Percentiles rank a stretch among this genome's conserved stretches.
Conservation (phyloP, 2,797 vertebrate genomes). For the Thripadectes ignobilis region DNA sequence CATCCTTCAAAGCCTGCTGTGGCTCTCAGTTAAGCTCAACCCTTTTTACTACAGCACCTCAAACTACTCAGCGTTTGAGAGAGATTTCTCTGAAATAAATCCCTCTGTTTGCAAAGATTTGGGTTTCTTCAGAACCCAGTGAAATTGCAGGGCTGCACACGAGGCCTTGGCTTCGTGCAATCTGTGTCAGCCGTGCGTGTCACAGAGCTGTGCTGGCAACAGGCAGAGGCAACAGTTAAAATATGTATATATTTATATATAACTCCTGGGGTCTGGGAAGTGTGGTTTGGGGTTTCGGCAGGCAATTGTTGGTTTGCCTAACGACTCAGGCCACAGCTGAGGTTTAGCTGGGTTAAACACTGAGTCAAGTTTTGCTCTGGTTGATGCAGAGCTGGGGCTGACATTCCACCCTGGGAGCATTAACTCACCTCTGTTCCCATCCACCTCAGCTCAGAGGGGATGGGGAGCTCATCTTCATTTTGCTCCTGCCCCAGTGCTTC, state of each 20-base stretch:
- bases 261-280: not conserved
- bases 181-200: not conserved
- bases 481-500: not conserved
- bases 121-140: not conserved
- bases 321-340: not conserved
- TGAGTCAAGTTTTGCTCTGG: not conserved
- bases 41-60: not conserved
- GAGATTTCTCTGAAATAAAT: not conserved
- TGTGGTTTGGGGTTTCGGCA: slow-evolving; percentile 25
- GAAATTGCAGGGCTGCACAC: not conserved
- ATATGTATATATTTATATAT: not conserved
- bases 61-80: not conserved
- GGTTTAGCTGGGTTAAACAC: not conserved
- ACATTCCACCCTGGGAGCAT: not conserved
- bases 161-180: not conserved
- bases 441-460: not conserved
- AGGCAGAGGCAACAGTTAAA: not conserved
- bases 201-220: not conserved
- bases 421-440: not conserved
- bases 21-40: not conserved
- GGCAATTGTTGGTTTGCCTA: not conserved
- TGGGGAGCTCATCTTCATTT: not conserved
- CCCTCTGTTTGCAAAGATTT: not conserved
- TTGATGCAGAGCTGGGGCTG: not conserved
- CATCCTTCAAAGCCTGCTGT: not conserved